These are phyloP conservation scores for Agelas oroides DNA, from an alignment of 37 sponge, comb jelly and placozoan genomes.

Conservation along the genomic window DNA sequence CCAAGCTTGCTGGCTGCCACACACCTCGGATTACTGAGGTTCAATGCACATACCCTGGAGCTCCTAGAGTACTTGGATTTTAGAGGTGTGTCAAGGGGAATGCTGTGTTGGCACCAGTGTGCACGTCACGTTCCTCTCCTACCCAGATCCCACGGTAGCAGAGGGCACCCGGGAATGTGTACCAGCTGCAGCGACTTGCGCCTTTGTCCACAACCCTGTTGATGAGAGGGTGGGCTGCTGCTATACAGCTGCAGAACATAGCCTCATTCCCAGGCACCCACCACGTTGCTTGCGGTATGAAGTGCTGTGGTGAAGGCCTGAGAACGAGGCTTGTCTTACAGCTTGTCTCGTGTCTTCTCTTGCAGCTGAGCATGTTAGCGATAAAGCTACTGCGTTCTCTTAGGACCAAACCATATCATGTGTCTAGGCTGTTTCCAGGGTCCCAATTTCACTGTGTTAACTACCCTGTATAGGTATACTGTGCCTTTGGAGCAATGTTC, in stretches of 20 bases:
- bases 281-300: no score
- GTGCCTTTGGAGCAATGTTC: constrained; percentile 16
- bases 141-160: no score
- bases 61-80: constrained; percentile 21
- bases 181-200: neutral
- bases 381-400: no score
- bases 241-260: no score
- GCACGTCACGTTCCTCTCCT: neutral
- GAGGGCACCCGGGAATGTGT: neutral
- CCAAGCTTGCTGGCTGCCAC: constrained; percentile 18
- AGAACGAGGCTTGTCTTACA: no score
- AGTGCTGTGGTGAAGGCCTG: no score
- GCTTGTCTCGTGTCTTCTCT: no score
- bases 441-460: no score
- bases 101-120: neutral
- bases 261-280: no score
- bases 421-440: no score
- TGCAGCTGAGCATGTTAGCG: no score
- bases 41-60: constrained; percentile 44
- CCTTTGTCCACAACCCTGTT: neutral
- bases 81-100: constrained; percentile 45
- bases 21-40: constrained; percentile 6
- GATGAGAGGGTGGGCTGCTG: neutral
- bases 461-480: neutral
- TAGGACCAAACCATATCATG: no score